Conservation (phyloP, 2,113 vertebrate genomes). For the Nycticorax nycticorax region DNA sequence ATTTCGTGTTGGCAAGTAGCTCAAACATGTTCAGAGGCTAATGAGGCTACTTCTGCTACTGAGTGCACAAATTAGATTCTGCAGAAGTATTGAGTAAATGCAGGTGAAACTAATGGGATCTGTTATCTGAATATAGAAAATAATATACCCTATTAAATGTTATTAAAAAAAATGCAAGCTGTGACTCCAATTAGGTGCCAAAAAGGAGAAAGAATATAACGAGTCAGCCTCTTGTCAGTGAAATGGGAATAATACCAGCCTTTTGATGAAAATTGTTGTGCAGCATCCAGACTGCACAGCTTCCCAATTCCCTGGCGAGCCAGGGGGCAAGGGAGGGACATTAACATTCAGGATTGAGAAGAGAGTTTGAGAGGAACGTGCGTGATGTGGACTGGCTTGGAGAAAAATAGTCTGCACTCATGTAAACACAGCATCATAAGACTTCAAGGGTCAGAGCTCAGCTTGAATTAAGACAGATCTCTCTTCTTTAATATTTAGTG, state of each 20-base stretch:
- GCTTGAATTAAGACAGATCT: slow-evolving; percentile 27
- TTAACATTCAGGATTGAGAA: background rate
- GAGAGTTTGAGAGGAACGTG: background rate
- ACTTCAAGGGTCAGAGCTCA: slow-evolving; percentile 25
- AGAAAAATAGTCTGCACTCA: background rate
- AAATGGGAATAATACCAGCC: background rate
- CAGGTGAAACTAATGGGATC: slow-evolving; percentile 47
- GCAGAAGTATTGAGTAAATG: slow-evolving; percentile 2
- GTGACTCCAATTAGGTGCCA: background rate
- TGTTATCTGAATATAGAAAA: slow-evolving; percentile 43
- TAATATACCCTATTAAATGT: slow-evolving; percentile 19
- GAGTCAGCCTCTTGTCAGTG: background rate
- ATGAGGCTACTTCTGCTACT: slow-evolving; percentile 32
- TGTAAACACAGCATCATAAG: background rate
- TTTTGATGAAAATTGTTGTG: background rate
- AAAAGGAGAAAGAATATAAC: background rate
- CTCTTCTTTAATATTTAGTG: slow-evolving; percentile 24
- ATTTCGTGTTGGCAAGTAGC: background rate
- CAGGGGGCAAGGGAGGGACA: background rate
- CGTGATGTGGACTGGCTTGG: background rate
- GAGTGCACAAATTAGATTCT: slow-evolving; percentile 30
- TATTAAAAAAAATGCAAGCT: background rate
- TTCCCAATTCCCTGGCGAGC: background rate
- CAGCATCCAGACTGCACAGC: background rate
- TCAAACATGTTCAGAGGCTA: slow-evolving; percentile 3